phyloP scores from a whole-genome alignment of 2,797 vertebrate genomes.

The Sebastes taczanowskii region DNA sequence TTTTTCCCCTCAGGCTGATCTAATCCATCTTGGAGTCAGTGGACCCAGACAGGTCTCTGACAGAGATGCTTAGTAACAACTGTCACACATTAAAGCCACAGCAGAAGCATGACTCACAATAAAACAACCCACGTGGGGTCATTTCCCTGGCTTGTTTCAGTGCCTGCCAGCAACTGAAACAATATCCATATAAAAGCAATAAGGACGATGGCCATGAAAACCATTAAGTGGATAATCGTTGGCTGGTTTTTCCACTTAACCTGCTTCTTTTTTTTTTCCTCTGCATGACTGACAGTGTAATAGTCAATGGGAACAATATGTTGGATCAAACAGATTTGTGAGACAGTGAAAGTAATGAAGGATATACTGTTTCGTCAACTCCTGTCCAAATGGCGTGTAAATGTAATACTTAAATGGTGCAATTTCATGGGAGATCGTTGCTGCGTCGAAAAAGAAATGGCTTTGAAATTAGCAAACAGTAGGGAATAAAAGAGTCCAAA shows the following conservation, averaged over 20 bases:
- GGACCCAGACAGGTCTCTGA: conserved; percentile 39
- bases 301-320: conserved; percentile 47
- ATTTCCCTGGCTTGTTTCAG: conserved; percentile 66
- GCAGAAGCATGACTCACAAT: conserved; percentile 63
- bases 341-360: background rate
- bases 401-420: background rate
- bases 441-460: background rate
- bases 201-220: conserved; percentile 57
- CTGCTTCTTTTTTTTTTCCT: conserved; percentile 9
- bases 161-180: conserved; percentile 69
- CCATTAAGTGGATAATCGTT: conserved; percentile 64
- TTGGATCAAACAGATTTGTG: conserved; percentile 30
- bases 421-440: background rate
- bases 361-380: conserved; percentile 22
- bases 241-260: conserved; percentile 53
- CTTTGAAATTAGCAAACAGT: conserved; percentile 10
- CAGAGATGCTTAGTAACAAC: conserved; percentile 50
- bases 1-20: conserved; percentile 7
- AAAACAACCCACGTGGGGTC: conserved; percentile 64
- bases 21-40: conserved; percentile 44
- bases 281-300: conserved; percentile 33
- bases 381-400: background rate
- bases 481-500: background rate
- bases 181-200: conserved; percentile 59
- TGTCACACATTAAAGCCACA: conserved; percentile 48